Conservation (phyloP, 1,140 invertebrate species). For the Danaus melanippus region DNA sequence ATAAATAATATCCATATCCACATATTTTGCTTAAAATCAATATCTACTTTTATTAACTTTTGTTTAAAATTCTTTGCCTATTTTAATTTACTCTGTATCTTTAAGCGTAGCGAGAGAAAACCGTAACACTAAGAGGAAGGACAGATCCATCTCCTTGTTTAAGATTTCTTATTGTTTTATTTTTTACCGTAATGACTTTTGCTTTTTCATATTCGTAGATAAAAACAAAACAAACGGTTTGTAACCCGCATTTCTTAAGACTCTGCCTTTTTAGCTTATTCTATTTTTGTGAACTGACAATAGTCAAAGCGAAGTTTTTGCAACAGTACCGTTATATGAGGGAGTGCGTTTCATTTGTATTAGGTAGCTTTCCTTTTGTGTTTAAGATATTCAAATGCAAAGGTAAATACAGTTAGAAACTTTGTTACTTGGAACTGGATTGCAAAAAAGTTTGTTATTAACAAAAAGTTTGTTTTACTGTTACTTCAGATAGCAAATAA, state of each 20-base stretch:
- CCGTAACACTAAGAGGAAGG: conserved; percentile 41
- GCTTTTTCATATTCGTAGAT: conserved; percentile 36
- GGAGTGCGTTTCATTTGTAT: conserved; percentile 3
- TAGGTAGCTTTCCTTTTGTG: too few relatives aligned
- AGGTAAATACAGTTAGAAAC: conserved; percentile 8
- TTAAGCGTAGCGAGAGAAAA: conserved; percentile 45
- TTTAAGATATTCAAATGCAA: conserved; percentile 1
- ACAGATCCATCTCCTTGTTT: conserved; percentile 49
- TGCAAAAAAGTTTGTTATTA: not conserved
- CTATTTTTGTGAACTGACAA: conserved; percentile 10
- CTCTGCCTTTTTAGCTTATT: conserved; percentile 8
- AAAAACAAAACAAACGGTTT: conserved; percentile 25
- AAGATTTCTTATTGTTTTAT: conserved; percentile 55
- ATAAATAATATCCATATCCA: not conserved
- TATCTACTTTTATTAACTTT: too few relatives aligned
- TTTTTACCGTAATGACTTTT: conserved; percentile 46
- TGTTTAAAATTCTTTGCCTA: conserved; percentile 2
- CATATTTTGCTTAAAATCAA: not conserved
- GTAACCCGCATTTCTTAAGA: conserved; percentile 17
- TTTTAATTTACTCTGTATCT: conserved; percentile 30
- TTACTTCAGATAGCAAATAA: conserved; percentile 2
- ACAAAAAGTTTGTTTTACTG: conserved; percentile 1
- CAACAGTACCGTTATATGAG: conserved; percentile 14
- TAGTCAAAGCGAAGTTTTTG: conserved; percentile 11
- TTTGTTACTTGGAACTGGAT: conserved; percentile 2